phyloP scores from a whole-genome alignment of 1,140 invertebrate genomes.

The Danaus melanippus region DNA sequence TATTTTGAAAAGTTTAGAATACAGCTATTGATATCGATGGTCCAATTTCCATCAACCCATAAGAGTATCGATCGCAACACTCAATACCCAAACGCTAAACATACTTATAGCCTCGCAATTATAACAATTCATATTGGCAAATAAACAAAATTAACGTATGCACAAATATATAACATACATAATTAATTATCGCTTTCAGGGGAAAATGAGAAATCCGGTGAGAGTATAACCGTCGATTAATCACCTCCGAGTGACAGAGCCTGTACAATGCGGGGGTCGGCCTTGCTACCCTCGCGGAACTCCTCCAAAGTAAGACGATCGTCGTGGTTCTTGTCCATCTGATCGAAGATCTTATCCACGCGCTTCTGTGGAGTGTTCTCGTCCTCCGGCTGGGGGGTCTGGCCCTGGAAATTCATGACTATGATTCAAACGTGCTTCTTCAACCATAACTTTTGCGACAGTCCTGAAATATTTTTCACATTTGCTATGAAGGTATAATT shows the following conservation, averaged over 20 bases:
- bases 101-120: slow-evolving; percentile 26
- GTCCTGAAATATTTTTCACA: no score
- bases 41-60: slow-evolving; percentile 9
- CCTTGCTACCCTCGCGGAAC: slow-evolving; percentile 98
- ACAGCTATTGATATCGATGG: slow-evolving; percentile 2
- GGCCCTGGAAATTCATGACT: slow-evolving; percentile 76
- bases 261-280: slow-evolving; percentile 98
- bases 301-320: slow-evolving; percentile 97
- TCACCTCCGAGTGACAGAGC: slow-evolving; percentile 87
- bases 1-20: slow-evolving; percentile 6
- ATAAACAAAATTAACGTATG: slow-evolving; percentile 6
- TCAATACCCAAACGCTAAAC: slow-evolving; percentile 2
- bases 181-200: slow-evolving; percentile 18
- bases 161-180: slow-evolving; percentile 16
- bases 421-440: background rate
- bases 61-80: background rate
- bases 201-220: slow-evolving; percentile 64
- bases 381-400: slow-evolving; percentile 90
- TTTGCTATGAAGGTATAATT: no score
- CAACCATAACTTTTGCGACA: no score
- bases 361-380: slow-evolving; percentile 96
- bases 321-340: slow-evolving; percentile 99
- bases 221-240: slow-evolving; percentile 73
- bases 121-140: slow-evolving; percentile 44
- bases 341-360: slow-evolving; percentile 97